Conservation (phyloP, 2,888 invertebrate species). For the Agrotis ipsilon region DNA sequence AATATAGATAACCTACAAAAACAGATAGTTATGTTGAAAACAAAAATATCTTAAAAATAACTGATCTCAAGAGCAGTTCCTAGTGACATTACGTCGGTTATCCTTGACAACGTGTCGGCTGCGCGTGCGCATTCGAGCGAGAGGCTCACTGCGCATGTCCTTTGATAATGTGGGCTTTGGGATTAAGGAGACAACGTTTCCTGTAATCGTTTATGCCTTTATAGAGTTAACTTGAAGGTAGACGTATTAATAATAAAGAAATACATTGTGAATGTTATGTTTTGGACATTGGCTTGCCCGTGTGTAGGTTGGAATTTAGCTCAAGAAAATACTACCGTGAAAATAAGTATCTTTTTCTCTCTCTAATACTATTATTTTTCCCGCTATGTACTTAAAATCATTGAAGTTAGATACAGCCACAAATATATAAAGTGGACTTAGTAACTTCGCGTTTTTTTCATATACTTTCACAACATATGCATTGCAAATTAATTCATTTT, state of each 20-base stretch:
- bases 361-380: too few relatives aligned
- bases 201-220: neutral
- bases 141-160: slow-evolving; percentile 44
- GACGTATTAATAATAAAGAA: neutral
- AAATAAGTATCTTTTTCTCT: too few relatives aligned
- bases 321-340: too few relatives aligned
- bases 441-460: too few relatives aligned
- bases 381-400: too few relatives aligned
- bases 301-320: too few relatives aligned
- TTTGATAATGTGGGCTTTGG: slow-evolving; percentile 31
- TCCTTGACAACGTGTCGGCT: slow-evolving; percentile 54
- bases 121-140: slow-evolving; percentile 34
- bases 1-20: slow-evolving; percentile 1
- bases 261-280: too few relatives aligned
- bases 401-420: too few relatives aligned
- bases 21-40: slow-evolving; percentile 10
- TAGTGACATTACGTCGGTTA: slow-evolving; percentile 49
- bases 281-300: too few relatives aligned
- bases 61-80: slow-evolving; percentile 38
- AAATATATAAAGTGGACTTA: too few relatives aligned
- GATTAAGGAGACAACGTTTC: slow-evolving; percentile 16
- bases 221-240: neutral
- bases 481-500: too few relatives aligned
- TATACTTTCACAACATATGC: too few relatives aligned
- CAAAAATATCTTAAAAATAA: slow-evolving; percentile 34